Base-by-base conservation (phyloP, 2,797 vertebrate genomes). In the Acrocephalus scirpaceus region DNA sequence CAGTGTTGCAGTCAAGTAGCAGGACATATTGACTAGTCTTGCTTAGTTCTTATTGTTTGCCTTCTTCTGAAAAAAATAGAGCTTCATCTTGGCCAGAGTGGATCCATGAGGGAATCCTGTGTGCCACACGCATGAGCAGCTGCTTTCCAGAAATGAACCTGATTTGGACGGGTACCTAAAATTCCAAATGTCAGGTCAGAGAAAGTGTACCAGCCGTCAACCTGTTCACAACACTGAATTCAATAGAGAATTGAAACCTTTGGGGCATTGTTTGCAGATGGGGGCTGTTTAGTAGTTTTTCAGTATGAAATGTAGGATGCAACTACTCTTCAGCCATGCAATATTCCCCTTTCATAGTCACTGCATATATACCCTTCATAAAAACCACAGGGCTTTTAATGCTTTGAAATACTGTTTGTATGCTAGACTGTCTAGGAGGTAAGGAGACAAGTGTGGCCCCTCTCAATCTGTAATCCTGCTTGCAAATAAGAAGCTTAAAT, bases 401-500 rank as follows among this genome's bases (percentile, higher is more conserved):
- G 38, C 57, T 84, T 80, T 65, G 74, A 69, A 84, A 65, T 48
- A 47, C 16, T 2, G 0, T 20, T 84, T 70, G 13, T 57, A 23
- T 29, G 9, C 21, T 53, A 5, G 29, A 16, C 51, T 22, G 13
- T 22, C 56, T 40, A 23, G 42, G 19, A 57, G 36, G 34, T 51
- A 51, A 87, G 36, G 20, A 62, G 40, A 26, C 26, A 69, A 84
- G 17, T 5, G 12, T 26, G 22, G 11, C 36, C 13, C 17, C 30
- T 72, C 67, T 77, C 50, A 51, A 57, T 40, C 79, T 86, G 17
- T 61, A 86, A 84, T 89, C 77, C 60, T 70, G 27, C 65, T 91
- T 80, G 56, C 61, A 87, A 84, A 45, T 77, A 48, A 70, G 44
- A 71, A 57, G 51, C 29, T 92, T 90, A 89, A 91, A 58, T 58